Conservation (phyloP, 1,140 invertebrate genomes). For the Cydia fagiglandana region DNA sequence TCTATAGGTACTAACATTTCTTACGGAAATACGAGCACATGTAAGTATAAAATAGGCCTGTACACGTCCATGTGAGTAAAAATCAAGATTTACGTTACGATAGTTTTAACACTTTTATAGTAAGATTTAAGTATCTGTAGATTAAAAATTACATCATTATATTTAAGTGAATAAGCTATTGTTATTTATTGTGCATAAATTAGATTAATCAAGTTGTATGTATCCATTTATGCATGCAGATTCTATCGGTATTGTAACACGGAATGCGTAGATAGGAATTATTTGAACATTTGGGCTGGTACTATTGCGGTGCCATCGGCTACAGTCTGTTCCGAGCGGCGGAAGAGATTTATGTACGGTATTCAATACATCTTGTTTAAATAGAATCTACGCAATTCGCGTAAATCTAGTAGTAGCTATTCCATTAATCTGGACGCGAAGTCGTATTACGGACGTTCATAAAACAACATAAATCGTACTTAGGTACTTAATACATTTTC, state of each 20-base stretch:
- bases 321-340: slow-evolving; percentile 40
- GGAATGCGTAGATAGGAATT: slow-evolving; percentile 47
- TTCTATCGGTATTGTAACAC: slow-evolving; percentile 35
- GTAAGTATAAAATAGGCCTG: no score
- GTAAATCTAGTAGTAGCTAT: slow-evolving; percentile 18
- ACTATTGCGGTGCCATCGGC: slow-evolving; percentile 44
- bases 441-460: background rate
- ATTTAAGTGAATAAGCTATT: no score
- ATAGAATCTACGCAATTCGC: slow-evolving; percentile 31
- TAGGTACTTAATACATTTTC: slow-evolving; percentile 1
- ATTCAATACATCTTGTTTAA: slow-evolving; percentile 51
- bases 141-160: background rate
- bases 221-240: background rate
- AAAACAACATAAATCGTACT: background rate
- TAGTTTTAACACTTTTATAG: no score
- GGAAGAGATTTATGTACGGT: slow-evolving; percentile 47
- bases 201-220: slow-evolving; percentile 4
- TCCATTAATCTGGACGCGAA: slow-evolving; percentile 20
- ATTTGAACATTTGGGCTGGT: slow-evolving; percentile 50
- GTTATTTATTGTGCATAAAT: background rate
- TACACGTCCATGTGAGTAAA: no score
- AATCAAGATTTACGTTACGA: no score
- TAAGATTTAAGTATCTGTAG: no score
- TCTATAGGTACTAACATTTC: background rate
- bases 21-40: no score